Evolutionary conservation across 2,888 invertebrate species (phyloP), one percentile per base, ranked within the genome.

Genomic region (Drosophila subquinaria): DNA sequence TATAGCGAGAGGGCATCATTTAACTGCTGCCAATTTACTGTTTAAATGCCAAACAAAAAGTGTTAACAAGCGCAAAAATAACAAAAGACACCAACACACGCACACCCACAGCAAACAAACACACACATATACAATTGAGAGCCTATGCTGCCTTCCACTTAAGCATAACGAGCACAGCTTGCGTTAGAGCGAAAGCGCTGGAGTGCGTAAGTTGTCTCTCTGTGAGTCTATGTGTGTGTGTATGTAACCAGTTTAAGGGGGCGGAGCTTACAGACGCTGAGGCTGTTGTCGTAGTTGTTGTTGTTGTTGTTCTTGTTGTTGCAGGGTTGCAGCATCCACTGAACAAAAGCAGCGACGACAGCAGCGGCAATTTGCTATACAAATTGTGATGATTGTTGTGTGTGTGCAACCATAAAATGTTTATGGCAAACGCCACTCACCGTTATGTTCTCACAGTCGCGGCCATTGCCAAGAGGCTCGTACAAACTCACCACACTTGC

Each of bases 11-110:
- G 68, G 65, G 77, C 89, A 81, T 82, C 90, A 90, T 87, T 90
- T 91, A 92, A 90, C 90, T 90, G 91, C 86, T 91, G 92, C 87
- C 91, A 91, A 92, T 91, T 92, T 91, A 91, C 91, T 91, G 92
- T 90, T 91, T 91, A 91, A 91, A 91, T 90, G 89, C 87, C 91
- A 90, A 90, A 92, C 92, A 91, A 90, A 90, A 90, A 91, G 89
- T 83, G 86, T 79, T 80, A 77, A 81, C 79, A 81, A 77, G 74
- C 75, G 75, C 79, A 85, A 82, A 81, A 81, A 85, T 79, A 88
- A 85, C 81, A 89, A 82, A 89, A 85, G 79, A 75, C 65, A 76
- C 61, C 52, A 71, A 75, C 56, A 84, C 62, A 68, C 61, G 35
- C 56, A 64, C 20, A 42, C 50, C 36, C 23, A 43, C 35, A 27